These are phyloP conservation scores for Hoplostethus atlanticus DNA, from an alignment of 2,797 vertebrate genomes.

Conservation along the genomic window DNA sequence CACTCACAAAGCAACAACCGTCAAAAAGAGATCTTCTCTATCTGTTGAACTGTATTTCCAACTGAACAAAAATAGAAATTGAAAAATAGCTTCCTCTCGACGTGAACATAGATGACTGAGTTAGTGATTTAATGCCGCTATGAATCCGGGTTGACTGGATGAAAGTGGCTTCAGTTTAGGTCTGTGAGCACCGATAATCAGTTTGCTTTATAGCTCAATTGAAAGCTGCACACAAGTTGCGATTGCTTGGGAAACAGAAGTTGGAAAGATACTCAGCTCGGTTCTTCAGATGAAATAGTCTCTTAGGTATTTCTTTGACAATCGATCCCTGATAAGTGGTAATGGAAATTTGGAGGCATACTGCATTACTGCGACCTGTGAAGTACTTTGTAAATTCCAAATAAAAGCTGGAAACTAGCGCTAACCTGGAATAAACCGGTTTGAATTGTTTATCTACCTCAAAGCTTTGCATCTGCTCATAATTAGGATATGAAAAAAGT, in stretches of 20 bases:
- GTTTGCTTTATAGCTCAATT: constrained; percentile 27
- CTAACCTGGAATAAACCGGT: constrained; percentile 27
- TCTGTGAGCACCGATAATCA: constrained; percentile 17
- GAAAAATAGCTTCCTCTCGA: constrained; percentile 8
- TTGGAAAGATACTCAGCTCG: background rate
- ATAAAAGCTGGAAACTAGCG: constrained; percentile 1
- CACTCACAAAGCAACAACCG: too few species aligned
- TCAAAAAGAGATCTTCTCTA: too few species aligned
- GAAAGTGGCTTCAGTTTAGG: constrained; percentile 21
- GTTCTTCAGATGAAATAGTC: background rate
- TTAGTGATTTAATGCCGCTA: constrained; percentile 23
- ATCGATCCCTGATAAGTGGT: constrained; percentile 9
- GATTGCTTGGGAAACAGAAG: constrained; percentile 12
- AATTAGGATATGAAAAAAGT: constrained; percentile 62
- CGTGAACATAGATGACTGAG: background rate
- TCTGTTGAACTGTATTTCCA: background rate
- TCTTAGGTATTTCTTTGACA: background rate
- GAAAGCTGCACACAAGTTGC: constrained; percentile 5
- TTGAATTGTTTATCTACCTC: constrained; percentile 32
- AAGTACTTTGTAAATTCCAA: constrained; percentile 12
- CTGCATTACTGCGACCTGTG: background rate
- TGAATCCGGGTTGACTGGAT: constrained; percentile 29
- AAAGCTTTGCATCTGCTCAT: constrained; percentile 47
- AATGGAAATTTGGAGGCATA: constrained; percentile 5
- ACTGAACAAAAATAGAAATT: too few species aligned